phyloP scores from a whole-genome alignment of 1,140 invertebrate species.

The Melipona quadrifasciata region DNA sequence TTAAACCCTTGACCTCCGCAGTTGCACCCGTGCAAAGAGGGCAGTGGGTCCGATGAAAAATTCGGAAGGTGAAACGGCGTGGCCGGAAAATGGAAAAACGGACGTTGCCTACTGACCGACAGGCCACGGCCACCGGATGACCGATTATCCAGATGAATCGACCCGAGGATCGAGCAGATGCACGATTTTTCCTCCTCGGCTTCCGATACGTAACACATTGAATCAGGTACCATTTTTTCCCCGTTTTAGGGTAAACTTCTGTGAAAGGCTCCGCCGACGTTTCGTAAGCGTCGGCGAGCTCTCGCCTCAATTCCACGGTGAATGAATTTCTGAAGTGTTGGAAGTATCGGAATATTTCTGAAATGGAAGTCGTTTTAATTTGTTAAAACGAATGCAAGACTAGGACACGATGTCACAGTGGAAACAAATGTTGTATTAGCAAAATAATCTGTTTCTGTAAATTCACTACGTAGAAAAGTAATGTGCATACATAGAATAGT shows the following conservation, averaged over 20 bases:
- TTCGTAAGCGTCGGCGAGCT: no score
- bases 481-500: no score
- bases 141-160: constrained; percentile 28
- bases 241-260: neutral
- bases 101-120: constrained; percentile 48
- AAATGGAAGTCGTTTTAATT: no score
- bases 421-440: no score
- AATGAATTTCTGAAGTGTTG: no score
- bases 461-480: no score
- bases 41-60: constrained; percentile 48
- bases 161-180: constrained; percentile 27
- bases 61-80: constrained; percentile 22
- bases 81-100: constrained; percentile 2
- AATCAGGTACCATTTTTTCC: constrained; percentile 29
- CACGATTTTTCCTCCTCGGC: constrained; percentile 4
- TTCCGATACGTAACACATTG: neutral
- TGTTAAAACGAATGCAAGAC: no score
- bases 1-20: constrained; percentile 74
- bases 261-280: neutral
- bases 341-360: no score
- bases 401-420: no score
- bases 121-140: constrained; percentile 33
- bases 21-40: constrained; percentile 45
- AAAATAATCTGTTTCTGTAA: no score
- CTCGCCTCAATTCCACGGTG: no score